Conservation (phyloP, 2,113 vertebrate genomes). For the Xenopus laevis region DNA sequence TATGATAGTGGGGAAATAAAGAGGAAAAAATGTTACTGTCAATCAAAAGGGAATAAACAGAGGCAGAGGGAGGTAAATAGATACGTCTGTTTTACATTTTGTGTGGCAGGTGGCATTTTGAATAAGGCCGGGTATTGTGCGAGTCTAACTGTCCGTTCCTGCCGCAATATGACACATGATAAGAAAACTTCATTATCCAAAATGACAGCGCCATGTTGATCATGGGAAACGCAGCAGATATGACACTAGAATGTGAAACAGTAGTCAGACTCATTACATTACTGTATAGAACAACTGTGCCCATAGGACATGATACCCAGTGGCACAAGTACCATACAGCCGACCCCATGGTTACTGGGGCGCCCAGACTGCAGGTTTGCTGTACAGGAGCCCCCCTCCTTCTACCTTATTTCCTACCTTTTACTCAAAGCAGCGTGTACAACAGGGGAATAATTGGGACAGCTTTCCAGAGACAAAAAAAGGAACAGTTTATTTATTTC, state of each 20-base stretch:
- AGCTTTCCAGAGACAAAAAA: too few relatives aligned
- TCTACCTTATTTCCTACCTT: too few relatives aligned
- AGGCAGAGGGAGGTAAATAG: slow-evolving; percentile 17
- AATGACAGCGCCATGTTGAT: slow-evolving; percentile 8
- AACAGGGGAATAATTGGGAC: too few relatives aligned
- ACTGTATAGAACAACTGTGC: too few relatives aligned
- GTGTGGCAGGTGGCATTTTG: slow-evolving; percentile 21
- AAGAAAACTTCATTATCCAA: slow-evolving; percentile 16
- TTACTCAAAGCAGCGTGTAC: too few relatives aligned
- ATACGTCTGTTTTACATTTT: slow-evolving; percentile 23
- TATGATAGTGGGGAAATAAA: background rate
- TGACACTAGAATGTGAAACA: background rate
- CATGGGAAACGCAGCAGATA: background rate
- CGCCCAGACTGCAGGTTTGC: too few relatives aligned
- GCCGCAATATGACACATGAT: slow-evolving; percentile 15
- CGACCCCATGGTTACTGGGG: too few relatives aligned
- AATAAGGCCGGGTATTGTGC: slow-evolving; percentile 3
- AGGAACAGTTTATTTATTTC: too few relatives aligned
- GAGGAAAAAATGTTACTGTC: slow-evolving; percentile 5
- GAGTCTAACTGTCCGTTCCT: background rate
- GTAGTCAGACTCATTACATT: too few relatives aligned
- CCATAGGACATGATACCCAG: too few relatives aligned
- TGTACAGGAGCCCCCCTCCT: too few relatives aligned
- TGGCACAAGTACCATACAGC: too few relatives aligned
- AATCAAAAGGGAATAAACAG: slow-evolving; percentile 12